Base-by-base conservation (phyloP, 2,113 vertebrate genomes). In the Myotis brandtii region DNA sequence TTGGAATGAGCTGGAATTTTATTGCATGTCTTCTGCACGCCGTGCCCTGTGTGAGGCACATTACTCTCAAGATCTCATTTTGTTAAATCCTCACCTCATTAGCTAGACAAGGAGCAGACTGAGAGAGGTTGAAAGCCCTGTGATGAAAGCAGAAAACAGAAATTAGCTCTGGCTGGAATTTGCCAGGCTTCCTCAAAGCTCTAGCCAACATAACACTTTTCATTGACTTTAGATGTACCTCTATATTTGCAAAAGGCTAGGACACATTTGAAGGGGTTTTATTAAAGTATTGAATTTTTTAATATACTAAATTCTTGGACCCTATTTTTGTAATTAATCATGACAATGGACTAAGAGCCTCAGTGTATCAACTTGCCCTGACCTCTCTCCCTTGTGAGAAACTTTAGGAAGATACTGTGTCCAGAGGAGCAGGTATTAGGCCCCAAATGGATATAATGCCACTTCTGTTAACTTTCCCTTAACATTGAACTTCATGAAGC, bases 81-180 rank as follows among this genome's bases (percentile, higher is more conserved):
- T 93, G 32, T 62, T 54, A 96, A 91, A 69, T 59, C 21, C 20
- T 86, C 30, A 37, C 11, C 9, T 85, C 25, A 67, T 93, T 91
- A 95, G 32, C 21, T 76, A 43, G 30, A 81, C 5, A 76, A 85
- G 59, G 88, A 77, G 85, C 25, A 59, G n/a, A 5, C 21, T 89
- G 27, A 82, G 6, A 4, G 14, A 69, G 20, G n/a, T 43, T 89
- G 59, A 73, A 48, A 66, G 34, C 9, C 9, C 17, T 72, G 32
- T 52, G 69, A n/a, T 46, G 13, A 88, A 86, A 82, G 32, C 20
- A 83, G 62, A 89, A 93, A 90, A 50, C 2, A 48, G 37, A 82
- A 67, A 89, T 3, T 67, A 67, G 9, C 52, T 89, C 43, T 64
- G 64, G 12, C 13, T 86, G 25, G 12, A 32, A 79, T 23, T 91